Evolutionary conservation across 2,113 vertebrate genomes (phyloP).

Genomic region (Danio rerio): DNA sequence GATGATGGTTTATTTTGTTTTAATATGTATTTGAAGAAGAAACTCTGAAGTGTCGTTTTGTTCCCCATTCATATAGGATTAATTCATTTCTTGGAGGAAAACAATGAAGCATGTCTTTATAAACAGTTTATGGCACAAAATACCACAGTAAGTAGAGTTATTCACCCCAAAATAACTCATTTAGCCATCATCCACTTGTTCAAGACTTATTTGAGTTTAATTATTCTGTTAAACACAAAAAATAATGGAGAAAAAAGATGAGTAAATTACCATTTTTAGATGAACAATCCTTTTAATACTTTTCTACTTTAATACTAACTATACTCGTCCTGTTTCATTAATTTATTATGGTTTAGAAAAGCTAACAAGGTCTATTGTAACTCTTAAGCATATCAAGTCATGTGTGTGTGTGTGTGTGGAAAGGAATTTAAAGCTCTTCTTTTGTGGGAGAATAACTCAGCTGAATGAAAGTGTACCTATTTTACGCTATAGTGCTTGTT

Average conservation of each 20-base stretch:
- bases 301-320: too few species aligned
- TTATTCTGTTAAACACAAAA: too few species aligned
- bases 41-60: too few species aligned
- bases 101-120: too few species aligned
- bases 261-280: too few species aligned
- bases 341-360: not conserved
- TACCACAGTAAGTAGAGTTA: not conserved
- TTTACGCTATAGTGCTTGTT: constrained; percentile 25
- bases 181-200: too few species aligned
- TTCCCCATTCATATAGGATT: too few species aligned
- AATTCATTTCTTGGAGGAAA: too few species aligned
- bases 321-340: not conserved
- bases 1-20: too few species aligned
- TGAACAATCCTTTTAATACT: not conserved
- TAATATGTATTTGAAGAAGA: too few species aligned
- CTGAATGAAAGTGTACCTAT: constrained; percentile 1
- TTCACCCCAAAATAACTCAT: not conserved
- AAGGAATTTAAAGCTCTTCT: not conserved
- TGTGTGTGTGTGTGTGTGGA: not conserved
- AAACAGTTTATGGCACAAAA: not conserved
- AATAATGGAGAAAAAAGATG: too few species aligned
- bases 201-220: too few species aligned
- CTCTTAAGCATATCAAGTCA: not conserved
- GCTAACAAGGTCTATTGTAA: not conserved
- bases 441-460: not conserved